Conservation (phyloP, 2,797 vertebrate species). For the Knipowitschia caucasica region DNA sequence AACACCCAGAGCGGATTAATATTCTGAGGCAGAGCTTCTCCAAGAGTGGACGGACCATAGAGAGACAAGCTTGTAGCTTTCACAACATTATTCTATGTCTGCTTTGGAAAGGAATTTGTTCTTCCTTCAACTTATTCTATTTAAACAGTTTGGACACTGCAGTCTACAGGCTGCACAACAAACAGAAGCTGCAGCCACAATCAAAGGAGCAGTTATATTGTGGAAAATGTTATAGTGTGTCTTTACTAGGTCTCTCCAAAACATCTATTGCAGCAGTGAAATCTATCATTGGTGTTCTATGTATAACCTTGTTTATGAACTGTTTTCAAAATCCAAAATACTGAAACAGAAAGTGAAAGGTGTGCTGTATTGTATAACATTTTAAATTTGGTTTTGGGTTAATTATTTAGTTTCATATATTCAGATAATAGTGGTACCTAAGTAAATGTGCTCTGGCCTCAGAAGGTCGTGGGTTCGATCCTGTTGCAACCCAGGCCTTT, state of each 20-base stretch:
- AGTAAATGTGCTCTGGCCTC: too few species aligned
- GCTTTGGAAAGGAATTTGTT: conserved; percentile 32
- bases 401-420: not conserved
- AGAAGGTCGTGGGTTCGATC: too few species aligned
- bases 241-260: too few species aligned
- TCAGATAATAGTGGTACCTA: too few species aligned
- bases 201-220: too few species aligned
- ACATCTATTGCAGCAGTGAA: too few species aligned
- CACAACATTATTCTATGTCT: conserved; percentile 16
- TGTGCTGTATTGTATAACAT: not conserved
- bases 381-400: not conserved
- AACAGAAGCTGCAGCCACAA: not conserved
- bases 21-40: conserved; percentile 26
- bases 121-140: conserved; percentile 7
- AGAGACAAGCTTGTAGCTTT: conserved; percentile 14
- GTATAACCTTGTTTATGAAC: too few species aligned
- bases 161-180: conserved; percentile 5
- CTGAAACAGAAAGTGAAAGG: not conserved
- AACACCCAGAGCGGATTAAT: conserved; percentile 28
- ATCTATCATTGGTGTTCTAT: too few species aligned
- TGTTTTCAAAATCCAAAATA: too few species aligned
- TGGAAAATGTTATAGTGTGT: too few species aligned
- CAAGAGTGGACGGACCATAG: conserved; percentile 21
- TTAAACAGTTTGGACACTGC: conserved; percentile 2
- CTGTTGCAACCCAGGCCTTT: too few species aligned